Conservation (phyloP, 2,888 invertebrate genomes). For the Pammene aurita region DNA sequence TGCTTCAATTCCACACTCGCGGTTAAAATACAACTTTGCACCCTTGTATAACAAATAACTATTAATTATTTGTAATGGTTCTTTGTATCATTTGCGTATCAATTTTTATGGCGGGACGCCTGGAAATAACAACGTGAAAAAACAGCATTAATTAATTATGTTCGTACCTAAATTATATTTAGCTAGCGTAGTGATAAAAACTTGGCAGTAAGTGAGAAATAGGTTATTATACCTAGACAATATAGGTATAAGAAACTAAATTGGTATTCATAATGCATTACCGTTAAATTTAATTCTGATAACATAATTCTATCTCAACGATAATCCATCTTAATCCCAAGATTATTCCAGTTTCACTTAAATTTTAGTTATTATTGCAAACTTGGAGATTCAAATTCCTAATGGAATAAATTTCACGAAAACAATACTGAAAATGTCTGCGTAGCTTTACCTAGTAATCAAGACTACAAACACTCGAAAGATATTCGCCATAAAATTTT, state of each 20-base stretch:
- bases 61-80: background rate
- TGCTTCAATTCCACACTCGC: too few species aligned
- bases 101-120: background rate
- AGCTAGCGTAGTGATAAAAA: too few species aligned
- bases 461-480: too few species aligned
- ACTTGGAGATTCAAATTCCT: background rate
- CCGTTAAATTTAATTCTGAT: background rate
- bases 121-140: background rate
- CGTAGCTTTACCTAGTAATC: background rate
- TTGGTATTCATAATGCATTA: background rate
- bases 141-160: background rate
- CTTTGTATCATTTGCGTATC: background rate
- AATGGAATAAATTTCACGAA: background rate
- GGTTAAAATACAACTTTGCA: too few species aligned
- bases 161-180: too few species aligned
- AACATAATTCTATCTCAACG: background rate
- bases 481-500: background rate
- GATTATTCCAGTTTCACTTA: background rate
- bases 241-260: background rate
- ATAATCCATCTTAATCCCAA: conserved; percentile 18
- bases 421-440: background rate
- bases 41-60: too few species aligned
- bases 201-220: too few species aligned
- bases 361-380: background rate
- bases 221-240: too few species aligned